Evolutionary conservation across 2,797 vertebrate species (phyloP).

Genomic region (Chelon auratus): DNA sequence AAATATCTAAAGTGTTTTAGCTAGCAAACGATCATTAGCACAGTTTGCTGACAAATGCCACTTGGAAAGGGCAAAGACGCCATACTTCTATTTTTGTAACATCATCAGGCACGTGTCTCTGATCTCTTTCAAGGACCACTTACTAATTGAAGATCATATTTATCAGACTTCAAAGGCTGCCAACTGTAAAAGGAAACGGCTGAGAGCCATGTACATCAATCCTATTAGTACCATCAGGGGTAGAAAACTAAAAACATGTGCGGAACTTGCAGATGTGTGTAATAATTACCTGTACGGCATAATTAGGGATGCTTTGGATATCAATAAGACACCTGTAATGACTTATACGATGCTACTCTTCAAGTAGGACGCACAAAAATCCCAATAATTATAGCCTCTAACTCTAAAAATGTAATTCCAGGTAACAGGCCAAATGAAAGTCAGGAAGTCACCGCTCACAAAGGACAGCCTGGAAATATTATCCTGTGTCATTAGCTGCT

Average conservation of each 20-base stretch:
- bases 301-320: neutral
- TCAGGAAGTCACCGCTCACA: constrained; percentile 18
- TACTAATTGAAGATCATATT: neutral
- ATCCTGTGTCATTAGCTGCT: constrained; percentile 15
- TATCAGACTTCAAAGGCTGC: too few species aligned
- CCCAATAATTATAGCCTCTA: neutral
- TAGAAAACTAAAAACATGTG: neutral
- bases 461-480: constrained; percentile 25
- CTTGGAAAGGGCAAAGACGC: too few species aligned
- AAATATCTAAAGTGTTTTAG: too few species aligned
- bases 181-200: too few species aligned
- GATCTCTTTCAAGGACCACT: neutral
- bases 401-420: neutral
- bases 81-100: too few species aligned
- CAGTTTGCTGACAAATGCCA: too few species aligned
- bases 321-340: neutral
- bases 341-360: neutral
- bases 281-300: neutral
- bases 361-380: neutral
- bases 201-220: too few species aligned
- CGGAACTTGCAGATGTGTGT: neutral
- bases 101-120: too few species aligned
- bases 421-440: neutral
- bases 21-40: too few species aligned
- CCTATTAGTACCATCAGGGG: neutral